Evolutionary conservation across 2,113 vertebrate species (phyloP).

Genomic region (Zosterops borbonicus): DNA sequence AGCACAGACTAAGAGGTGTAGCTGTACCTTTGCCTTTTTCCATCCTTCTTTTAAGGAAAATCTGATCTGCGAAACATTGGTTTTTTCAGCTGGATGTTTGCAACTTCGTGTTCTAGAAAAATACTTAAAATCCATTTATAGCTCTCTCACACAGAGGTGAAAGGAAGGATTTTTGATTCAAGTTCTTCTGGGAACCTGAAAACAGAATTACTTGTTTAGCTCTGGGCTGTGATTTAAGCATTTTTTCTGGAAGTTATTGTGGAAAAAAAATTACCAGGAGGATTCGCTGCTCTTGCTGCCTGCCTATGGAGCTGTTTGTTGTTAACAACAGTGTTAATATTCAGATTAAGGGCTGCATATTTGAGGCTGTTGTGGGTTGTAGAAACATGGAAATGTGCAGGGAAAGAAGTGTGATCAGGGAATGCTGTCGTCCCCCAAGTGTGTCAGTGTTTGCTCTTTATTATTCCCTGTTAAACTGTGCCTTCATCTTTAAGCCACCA

Average conservation of each 20-base stretch:
- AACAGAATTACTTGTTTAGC: neutral
- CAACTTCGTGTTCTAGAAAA: neutral
- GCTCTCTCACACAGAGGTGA: neutral
- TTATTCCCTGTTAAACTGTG: neutral
- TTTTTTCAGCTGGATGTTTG: neutral
- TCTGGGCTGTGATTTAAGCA: neutral
- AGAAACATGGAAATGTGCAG: neutral
- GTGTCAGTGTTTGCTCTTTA: neutral
- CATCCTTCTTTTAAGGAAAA: neutral
- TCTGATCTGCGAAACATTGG: neutral
- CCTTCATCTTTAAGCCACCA: neutral
- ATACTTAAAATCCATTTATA: neutral
- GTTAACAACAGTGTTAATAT: neutral
- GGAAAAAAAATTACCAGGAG: neutral
- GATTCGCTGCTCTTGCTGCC: neutral
- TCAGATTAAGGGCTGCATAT: neutral
- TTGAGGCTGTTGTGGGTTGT: neutral
- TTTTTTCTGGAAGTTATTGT: conserved; percentile 33
- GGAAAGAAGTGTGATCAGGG: too few species aligned
- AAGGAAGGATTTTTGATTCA: conserved; percentile 1
- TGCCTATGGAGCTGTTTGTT: neutral
- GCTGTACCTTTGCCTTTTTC: neutral
- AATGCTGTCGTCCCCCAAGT: fast-evolving
- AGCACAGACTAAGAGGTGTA: neutral
- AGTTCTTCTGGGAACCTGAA: conserved; percentile 15